A percentile compares a stretch with the other conserved stretches of the same genome.
Evolutionary conservation across 2,113 vertebrate species (phyloP).

Genomic region (Galemys pyrenaicus): DNA sequence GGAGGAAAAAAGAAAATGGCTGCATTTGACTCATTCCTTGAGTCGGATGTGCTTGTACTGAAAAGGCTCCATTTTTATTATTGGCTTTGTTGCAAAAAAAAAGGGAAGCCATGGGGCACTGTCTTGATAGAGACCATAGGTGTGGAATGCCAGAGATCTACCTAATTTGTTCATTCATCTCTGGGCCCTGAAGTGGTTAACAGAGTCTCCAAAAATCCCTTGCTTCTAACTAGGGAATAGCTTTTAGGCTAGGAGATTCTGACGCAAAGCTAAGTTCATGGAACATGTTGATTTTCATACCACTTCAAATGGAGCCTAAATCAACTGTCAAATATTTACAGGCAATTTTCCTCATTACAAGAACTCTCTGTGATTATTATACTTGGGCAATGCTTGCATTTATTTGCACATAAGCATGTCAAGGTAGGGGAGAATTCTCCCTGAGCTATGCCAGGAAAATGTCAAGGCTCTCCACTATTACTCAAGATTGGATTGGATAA

Average conservation of each 20-base stretch:
- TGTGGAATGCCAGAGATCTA: background rate
- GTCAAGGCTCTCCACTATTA: constrained; percentile 59
- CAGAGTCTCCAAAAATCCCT: background rate
- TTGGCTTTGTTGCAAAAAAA: background rate
- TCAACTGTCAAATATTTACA: constrained; percentile 75
- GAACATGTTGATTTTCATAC: constrained; percentile 76
- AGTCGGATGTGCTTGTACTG: background rate
- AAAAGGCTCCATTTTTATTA: background rate
- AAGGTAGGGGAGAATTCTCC: constrained; percentile 55
- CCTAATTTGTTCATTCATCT: background rate
- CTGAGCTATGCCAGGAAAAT: constrained; percentile 62
- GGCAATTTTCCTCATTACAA: constrained; percentile 74
- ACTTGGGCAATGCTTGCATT: constrained; percentile 69
- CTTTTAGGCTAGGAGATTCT: constrained; percentile 58
- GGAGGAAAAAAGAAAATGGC: background rate
- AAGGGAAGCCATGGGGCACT: background rate
- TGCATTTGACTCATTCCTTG: background rate
- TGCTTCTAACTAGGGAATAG: constrained; percentile 4
- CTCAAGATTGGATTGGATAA: constrained; percentile 59
- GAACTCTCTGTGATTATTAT: constrained; percentile 73
- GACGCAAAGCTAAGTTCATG: constrained; percentile 56
- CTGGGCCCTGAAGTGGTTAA: constrained; percentile 55
- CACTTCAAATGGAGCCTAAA: constrained; percentile 77
- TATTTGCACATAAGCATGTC: constrained; percentile 76
- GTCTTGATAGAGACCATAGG: background rate